Percentiles rank a stretch among this genome's conserved stretches.
phyloP scores from a whole-genome alignment of 1,140 invertebrate species.

The Ridgeia piscesae region DNA sequence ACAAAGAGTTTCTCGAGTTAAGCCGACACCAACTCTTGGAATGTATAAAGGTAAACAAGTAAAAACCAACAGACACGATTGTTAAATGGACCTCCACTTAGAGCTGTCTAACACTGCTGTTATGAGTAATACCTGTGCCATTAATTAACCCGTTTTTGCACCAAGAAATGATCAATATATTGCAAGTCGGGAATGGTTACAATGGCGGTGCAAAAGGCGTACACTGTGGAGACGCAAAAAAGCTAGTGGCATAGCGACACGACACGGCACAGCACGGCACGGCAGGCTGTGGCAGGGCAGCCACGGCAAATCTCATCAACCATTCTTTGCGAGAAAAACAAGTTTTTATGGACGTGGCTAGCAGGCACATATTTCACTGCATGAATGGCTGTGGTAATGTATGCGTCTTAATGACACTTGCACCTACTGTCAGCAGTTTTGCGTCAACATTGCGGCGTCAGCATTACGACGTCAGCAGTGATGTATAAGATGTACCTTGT shows the following conservation, averaged over 20 bases:
- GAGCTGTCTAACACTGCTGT: neutral
- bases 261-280: neutral
- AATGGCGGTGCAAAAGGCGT: neutral
- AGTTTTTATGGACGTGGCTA: neutral
- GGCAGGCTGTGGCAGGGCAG: neutral
- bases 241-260: no score
- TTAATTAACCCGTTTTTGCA: neutral
- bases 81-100: neutral
- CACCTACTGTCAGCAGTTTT: neutral
- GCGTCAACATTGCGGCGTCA: no score
- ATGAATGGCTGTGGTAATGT: neutral
- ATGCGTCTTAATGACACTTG: neutral
- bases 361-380: neutral
- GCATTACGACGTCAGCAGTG: no score
- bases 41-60: neutral
- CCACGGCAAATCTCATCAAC: neutral
- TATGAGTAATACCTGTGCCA: neutral
- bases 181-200: neutral
- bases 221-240: no score
- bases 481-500: neutral
- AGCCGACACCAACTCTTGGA: neutral
- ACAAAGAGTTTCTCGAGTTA: neutral
- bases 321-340: conserved; percentile 5
- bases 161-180: neutral
- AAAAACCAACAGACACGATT: neutral